These are phyloP conservation scores for Gymnothorax javanicus DNA, from an alignment of 2,797 vertebrate genomes.

Conservation along the genomic window DNA sequence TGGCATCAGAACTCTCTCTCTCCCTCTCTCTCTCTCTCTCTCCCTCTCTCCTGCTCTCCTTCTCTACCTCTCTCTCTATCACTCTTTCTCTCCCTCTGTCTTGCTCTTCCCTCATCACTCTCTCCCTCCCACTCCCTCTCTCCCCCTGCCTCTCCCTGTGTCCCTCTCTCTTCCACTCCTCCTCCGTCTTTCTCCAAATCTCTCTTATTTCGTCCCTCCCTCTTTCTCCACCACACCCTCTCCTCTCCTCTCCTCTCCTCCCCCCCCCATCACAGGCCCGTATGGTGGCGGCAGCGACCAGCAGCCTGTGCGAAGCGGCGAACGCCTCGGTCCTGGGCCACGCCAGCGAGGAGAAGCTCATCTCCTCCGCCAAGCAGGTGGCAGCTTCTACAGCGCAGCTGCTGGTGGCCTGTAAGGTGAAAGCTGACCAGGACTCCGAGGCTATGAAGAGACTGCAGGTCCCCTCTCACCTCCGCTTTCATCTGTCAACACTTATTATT, in stretches of 20 bases:
- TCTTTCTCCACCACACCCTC: not conserved
- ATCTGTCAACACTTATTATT: not conserved
- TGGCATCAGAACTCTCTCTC: not conserved
- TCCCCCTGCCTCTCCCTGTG: constrained; percentile 6
- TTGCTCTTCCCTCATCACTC: no score
- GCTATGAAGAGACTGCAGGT: constrained; percentile 98
- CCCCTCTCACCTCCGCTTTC: constrained; percentile 30
- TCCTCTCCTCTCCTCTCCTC: not conserved
- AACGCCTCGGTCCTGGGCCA: constrained; percentile 98
- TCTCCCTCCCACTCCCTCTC: not conserved
- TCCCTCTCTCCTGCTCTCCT: not conserved
- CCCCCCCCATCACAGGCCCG: constrained; percentile 78
- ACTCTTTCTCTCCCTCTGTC: not conserved
- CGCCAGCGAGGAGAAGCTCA: constrained; percentile 97
- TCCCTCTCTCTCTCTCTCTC: not conserved
- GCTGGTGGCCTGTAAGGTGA: constrained; percentile 97
- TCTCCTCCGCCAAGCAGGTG: constrained; percentile 97
- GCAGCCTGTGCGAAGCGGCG: constrained; percentile 94
- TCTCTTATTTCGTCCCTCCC: not conserved
- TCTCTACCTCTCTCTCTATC: constrained; percentile 12
- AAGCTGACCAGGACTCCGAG: constrained; percentile 94
- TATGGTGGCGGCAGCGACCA: constrained; percentile 97
- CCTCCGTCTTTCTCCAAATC: not conserved
- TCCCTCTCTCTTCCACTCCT: not conserved
- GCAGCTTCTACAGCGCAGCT: constrained; percentile 95